Evolutionary conservation across 2,888 invertebrate species (phyloP), one percentile per base, ranked within the genome.

Genomic region (Orchesella flavescens): DNA sequence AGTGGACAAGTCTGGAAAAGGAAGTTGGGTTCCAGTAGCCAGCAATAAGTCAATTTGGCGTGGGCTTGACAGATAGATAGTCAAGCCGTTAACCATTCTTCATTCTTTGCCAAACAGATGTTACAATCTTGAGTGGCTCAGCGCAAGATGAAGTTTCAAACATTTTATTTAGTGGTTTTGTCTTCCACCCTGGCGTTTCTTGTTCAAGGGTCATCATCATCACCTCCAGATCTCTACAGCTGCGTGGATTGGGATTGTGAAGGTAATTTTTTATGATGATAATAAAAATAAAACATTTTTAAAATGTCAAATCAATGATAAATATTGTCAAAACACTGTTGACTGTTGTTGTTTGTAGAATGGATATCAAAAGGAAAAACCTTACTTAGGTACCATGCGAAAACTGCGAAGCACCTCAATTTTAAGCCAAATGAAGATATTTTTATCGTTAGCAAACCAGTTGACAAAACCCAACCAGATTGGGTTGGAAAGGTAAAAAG

Each of bases 331-430:
- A 15, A 49, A 55, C 13, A 43, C 49, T 57, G 15, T 7, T 69
- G 34, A 21, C 44, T 43, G 59, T 66, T 23, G 1, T 0, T 49
- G 13, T 53, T 65, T 84, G 0, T 65, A 88, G 88, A 88, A 57
- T 84, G 85, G 43, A 85, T 88, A 63, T 88, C 88, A 2, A 69
- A 72, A 57, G 88, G 87, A 17, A 85, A 85, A 77, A 88, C 88
- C 9, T 61, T 87, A 17, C 66, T 87, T 7, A 74, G 71, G 13
- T 88, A 88, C 57, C 21, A 66, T 46, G 87, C 73, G 1, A 84
- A 74, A 74, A 87, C 87, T 12, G 79, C 84, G 24, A 86, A 84
- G 34, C 88, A 88, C 73, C 66, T 88, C 23, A 86, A 86, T 0
- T 87, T 88, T 75, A 53, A 78, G 55, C 75, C 82, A 63, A 87